Evolutionary conservation across 2,888 invertebrate genomes (phyloP), one percentile per base, ranked within the genome.

Genomic region (Bombyx huttoni): DNA sequence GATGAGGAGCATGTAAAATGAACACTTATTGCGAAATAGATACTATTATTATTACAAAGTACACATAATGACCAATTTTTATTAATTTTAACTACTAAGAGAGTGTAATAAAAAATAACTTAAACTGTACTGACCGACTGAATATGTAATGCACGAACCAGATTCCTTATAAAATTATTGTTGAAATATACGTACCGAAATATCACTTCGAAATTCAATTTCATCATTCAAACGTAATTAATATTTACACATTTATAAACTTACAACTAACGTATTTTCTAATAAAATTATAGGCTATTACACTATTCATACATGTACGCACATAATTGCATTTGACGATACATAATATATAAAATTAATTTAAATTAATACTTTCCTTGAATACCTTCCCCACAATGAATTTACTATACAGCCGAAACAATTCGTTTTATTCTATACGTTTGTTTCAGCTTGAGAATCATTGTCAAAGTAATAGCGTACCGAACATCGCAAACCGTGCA

Each of bases 301-400:
- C 40, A 49, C 14, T 13, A 35, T 13, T 45, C 0, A 35, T 45
- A 24, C 12, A 8, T 49, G 13, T 13, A 8, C 14, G 24, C 74
- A 75, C 69, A 73, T 57, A 58, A 61, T 61, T 55, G 63, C 59
- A 60, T 62, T 56, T 56, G 64, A 68, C 67, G 54, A 60, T 68
- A 70, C 64, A 70, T n/a, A n/a, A n/a, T n/a, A n/a, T 59, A 8
- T 51, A 47, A 24, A 51, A 53, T 49, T 53, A 51, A 34, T 40
- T 53, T 49, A 78, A 78, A 77, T 64, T 83, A 85, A 85, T 84
- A 85, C 85, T 85, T 81, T 75, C 62, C 72, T 75, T 75, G 71
- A 82, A 83, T 82, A 84, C 81, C 68, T 68, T 67, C 64, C 66
- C 64, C 1, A 40, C 8, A 56, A 8, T 10, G 8, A 40, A 40